Conservation (phyloP, 2,888 invertebrate species). For the Hermaeophaga mercurialis region DNA sequence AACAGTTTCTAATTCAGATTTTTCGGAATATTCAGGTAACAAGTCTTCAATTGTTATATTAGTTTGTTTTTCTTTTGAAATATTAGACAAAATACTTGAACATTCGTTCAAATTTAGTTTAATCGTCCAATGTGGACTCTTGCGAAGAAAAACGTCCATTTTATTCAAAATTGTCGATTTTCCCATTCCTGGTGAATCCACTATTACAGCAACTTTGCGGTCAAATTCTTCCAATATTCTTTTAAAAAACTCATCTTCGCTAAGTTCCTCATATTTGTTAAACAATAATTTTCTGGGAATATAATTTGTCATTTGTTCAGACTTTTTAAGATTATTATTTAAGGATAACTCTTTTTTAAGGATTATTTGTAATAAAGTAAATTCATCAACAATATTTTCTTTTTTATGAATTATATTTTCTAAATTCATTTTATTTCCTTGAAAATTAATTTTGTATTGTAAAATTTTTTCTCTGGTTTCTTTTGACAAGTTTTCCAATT, state of each 20-base stretch:
- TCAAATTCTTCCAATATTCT: too few species aligned
- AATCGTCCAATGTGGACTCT: neutral
- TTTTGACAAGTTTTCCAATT: neutral
- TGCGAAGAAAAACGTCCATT: neutral
- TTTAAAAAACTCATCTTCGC: too few species aligned
- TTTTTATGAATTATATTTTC: too few species aligned
- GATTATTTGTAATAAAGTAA: neutral
- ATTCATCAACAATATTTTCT: neutral
- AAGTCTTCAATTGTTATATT: neutral
- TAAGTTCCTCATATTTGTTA: neutral
- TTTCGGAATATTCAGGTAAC: too few species aligned
- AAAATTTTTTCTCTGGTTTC: too few species aligned
- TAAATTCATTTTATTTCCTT: too few species aligned
- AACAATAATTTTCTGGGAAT: constrained; percentile 1
- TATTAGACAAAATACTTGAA: neutral
- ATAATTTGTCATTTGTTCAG: neutral
- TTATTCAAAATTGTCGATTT: too few species aligned
- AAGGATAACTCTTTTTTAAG: neutral
- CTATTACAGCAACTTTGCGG: too few species aligned
- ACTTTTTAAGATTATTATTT: neutral
- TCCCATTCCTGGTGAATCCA: too few species aligned
- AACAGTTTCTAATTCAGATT: too few species aligned
- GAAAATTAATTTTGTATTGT: too few species aligned
- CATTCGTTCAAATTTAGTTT: constrained; percentile 15
- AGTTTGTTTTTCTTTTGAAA: neutral